These are phyloP conservation scores for Calameuta pallipes DNA, from an alignment of 2,888 invertebrate species.

Conservation along the genomic window DNA sequence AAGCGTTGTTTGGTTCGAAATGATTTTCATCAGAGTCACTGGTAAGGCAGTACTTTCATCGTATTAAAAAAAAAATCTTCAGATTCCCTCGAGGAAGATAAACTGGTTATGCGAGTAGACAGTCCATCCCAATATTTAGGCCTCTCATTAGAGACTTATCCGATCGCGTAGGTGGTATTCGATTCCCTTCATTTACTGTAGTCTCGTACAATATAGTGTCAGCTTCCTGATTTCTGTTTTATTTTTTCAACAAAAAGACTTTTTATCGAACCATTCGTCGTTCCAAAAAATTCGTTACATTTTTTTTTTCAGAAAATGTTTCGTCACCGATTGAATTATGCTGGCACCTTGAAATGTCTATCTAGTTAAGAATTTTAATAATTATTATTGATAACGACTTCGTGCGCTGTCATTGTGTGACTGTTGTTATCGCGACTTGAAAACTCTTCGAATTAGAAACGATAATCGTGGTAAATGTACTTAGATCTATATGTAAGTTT, in stretches of 20 bases:
- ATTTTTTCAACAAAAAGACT: background rate
- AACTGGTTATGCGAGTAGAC: background rate
- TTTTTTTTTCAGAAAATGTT: background rate
- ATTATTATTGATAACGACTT: background rate
- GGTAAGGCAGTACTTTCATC: background rate
- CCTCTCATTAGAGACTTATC: background rate
- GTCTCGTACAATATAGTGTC: background rate
- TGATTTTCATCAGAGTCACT: background rate
- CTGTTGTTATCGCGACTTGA: background rate
- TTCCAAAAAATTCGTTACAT: background rate
- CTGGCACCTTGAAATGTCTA: background rate
- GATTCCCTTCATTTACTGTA: background rate
- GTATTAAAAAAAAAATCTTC: background rate
- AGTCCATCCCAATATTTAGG: background rate
- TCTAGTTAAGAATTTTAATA: background rate
- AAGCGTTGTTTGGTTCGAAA: background rate
- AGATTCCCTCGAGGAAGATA: background rate
- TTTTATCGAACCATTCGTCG: background rate
- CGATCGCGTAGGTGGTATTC: constrained; percentile 2
- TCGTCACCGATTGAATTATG: background rate
- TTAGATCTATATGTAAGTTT: background rate
- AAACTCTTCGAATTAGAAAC: background rate
- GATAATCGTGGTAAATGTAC: background rate
- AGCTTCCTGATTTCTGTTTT: background rate
- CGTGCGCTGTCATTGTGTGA: background rate